These are phyloP conservation scores for Rhineura floridana DNA, from an alignment of 2,113 vertebrate genomes.

Conservation along the genomic window DNA sequence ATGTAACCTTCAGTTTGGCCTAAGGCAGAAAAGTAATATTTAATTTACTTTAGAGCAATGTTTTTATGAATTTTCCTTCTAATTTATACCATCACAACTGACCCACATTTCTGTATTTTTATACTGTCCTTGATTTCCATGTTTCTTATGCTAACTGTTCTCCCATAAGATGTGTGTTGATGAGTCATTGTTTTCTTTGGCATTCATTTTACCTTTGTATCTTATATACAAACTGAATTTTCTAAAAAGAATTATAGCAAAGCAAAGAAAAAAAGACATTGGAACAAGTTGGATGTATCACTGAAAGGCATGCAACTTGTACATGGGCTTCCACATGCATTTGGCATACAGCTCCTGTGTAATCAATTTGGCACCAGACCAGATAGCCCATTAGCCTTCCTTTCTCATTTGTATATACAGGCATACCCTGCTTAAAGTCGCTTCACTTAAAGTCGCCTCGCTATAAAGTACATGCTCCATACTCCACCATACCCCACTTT, in stretches of 20 bases:
- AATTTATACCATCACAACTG: background rate
- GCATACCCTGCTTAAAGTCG: too few species aligned
- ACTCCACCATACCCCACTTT: too few species aligned
- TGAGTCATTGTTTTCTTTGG: background rate
- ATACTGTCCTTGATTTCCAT: background rate
- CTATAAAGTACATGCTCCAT: too few species aligned
- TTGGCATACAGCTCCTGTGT: background rate
- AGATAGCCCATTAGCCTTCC: background rate
- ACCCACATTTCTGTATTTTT: background rate
- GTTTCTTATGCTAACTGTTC: background rate
- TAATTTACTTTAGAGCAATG: background rate
- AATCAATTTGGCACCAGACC: background rate
- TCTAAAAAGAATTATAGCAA: background rate
- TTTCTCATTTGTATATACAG: background rate
- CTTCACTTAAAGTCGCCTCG: too few species aligned
- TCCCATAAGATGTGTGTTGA: background rate
- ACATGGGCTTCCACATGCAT: background rate
- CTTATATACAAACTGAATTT: background rate
- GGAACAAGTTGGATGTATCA: background rate
- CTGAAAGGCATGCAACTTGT: background rate
- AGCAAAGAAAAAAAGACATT: too few species aligned
- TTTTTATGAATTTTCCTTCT: background rate
- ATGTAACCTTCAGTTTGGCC: background rate
- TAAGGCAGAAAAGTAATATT: background rate
- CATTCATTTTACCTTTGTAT: background rate